phyloP scores from a whole-genome alignment of 2,888 invertebrate species.

The Heliconius erato region DNA sequence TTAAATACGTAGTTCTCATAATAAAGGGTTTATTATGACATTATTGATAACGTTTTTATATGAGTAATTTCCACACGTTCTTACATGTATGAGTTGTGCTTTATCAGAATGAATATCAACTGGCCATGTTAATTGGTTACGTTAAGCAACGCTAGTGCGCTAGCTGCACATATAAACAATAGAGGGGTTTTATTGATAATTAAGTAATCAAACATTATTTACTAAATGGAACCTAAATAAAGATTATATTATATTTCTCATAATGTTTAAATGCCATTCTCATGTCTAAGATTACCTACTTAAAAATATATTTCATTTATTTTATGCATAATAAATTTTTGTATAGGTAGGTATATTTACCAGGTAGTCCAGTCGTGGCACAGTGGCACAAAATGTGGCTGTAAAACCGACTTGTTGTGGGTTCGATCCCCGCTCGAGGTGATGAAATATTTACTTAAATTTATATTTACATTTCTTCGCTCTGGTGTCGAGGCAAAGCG shows the following conservation, averaged over 20 bases:
- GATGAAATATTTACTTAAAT: no score
- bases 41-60: slow-evolving; percentile 1
- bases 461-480: no score
- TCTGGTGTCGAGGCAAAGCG: no score
- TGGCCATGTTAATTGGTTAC: slow-evolving; percentile 15
- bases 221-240: background rate
- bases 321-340: background rate
- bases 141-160: background rate
- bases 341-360: background rate
- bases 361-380: no score
- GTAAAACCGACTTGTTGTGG: no score
- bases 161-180: slow-evolving; percentile 1
- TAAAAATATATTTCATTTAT: no score
- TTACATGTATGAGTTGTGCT: background rate
- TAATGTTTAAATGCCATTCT: background rate
- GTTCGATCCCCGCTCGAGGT: no score
- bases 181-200: background rate
- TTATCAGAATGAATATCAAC: slow-evolving; percentile 15
- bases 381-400: no score
- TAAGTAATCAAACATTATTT: background rate
- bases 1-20: background rate
- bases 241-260: background rate
- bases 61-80: slow-evolving; percentile 5
- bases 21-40: slow-evolving; percentile 9
- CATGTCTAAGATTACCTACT: background rate